A percentile compares a stretch with the other conserved stretches of the same genome.
These are phyloP conservation scores for Tapirus terrestris DNA, from an alignment of 2,113 vertebrate genomes.

Conservation along the genomic window DNA sequence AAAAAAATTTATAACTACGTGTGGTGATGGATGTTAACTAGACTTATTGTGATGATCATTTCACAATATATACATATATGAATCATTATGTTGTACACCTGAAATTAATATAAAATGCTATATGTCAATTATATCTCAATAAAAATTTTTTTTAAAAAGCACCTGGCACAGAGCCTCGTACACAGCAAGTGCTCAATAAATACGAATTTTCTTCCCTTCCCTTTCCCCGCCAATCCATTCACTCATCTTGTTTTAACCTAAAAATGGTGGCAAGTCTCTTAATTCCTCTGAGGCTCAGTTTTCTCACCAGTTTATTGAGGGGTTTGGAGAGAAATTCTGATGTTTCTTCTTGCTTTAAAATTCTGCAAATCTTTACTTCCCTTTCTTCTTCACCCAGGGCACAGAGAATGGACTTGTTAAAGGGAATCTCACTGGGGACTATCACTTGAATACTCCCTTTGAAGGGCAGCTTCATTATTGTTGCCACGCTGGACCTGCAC, in stretches of 20 bases:
- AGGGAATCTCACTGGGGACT: background rate
- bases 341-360: background rate
- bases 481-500: background rate
- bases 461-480: background rate
- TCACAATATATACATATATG: too few species aligned
- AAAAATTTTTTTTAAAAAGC: background rate
- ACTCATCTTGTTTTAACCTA: background rate
- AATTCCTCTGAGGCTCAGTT: constrained; percentile 6
- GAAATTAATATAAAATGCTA: too few species aligned
- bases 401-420: background rate
- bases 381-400: background rate
- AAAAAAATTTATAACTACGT: too few species aligned
- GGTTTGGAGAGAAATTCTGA: background rate
- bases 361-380: background rate
- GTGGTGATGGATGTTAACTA: too few species aligned
- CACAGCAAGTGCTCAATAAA: background rate
- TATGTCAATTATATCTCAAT: too few species aligned
- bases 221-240: background rate
- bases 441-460: background rate
- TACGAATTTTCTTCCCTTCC: background rate
- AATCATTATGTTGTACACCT: too few species aligned
- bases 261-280: background rate
- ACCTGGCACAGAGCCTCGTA: background rate
- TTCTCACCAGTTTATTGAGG: background rate
- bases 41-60: too few species aligned